A percentile compares a stretch with the other conserved stretches of the same genome.
These are phyloP conservation scores for Tachina fera DNA, from an alignment of 2,888 invertebrate species.

Conservation along the genomic window DNA sequence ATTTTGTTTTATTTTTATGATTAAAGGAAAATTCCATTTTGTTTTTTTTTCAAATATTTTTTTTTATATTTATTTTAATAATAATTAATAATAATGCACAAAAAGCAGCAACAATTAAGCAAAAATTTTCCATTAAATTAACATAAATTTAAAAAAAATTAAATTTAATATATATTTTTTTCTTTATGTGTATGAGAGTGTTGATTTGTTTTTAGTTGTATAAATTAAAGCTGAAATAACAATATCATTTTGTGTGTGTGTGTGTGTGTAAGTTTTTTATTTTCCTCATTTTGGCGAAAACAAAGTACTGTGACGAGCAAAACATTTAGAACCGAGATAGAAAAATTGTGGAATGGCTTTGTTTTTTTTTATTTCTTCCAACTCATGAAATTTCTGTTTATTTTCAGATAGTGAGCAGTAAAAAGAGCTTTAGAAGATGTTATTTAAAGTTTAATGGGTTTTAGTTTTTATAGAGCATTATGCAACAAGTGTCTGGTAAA, in stretches of 20 bases:
- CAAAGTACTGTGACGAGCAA: slow-evolving; percentile 29
- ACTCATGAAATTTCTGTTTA: background rate
- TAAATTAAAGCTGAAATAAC: slow-evolving; percentile 70
- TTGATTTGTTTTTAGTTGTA: slow-evolving; percentile 36
- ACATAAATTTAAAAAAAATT: slow-evolving; percentile 55
- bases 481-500: too few relatives aligned
- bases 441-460: too few relatives aligned
- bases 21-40: slow-evolving; percentile 67
- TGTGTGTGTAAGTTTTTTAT: background rate
- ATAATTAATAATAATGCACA: slow-evolving; percentile 77
- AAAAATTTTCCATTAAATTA: slow-evolving; percentile 69
- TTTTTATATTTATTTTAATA: slow-evolving; percentile 58
- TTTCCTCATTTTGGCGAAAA: slow-evolving; percentile 24
- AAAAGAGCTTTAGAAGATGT: too few relatives aligned
- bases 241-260: slow-evolving; percentile 12
- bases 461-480: too few relatives aligned
- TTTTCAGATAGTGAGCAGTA: too few relatives aligned
- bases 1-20: slow-evolving; percentile 51
- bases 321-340: background rate
- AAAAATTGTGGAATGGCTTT: background rate
- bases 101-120: slow-evolving; percentile 83
- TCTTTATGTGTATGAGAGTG: background rate
- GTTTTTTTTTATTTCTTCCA: background rate
- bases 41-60: slow-evolving; percentile 53
- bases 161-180: slow-evolving; percentile 46